These are phyloP conservation scores for Trissolcus japonicus DNA, from an alignment of 2,888 invertebrate genomes.

Conservation along the genomic window DNA sequence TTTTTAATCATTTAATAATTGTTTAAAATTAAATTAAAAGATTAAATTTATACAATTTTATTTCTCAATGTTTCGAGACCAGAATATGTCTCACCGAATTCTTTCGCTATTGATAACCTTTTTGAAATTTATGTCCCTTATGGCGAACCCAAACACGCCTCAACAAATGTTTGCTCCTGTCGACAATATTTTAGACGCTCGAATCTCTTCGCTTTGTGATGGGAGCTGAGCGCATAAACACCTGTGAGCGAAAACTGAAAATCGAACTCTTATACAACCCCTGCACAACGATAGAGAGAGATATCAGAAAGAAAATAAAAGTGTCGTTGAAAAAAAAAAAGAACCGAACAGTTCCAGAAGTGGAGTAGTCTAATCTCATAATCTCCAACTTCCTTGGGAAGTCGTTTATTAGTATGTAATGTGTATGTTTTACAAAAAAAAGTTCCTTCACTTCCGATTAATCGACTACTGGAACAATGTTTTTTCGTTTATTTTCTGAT, in stretches of 20 bases:
- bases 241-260: slow-evolving; percentile 64
- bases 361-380: slow-evolving; percentile 71
- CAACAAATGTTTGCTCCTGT: slow-evolving; percentile 10
- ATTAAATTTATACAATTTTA: no score
- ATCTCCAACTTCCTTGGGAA: slow-evolving; percentile 76
- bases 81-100: no score
- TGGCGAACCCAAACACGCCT: slow-evolving; percentile 15
- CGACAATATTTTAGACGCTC: slow-evolving; percentile 15
- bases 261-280: slow-evolving; percentile 16
- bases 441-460: slow-evolving; percentile 19
- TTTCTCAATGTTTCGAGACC: no score
- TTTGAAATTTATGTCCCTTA: slow-evolving; percentile 23
- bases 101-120: slow-evolving; percentile 1
- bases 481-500: neutral
- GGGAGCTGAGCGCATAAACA: slow-evolving; percentile 65
- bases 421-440: slow-evolving; percentile 60
- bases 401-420: slow-evolving; percentile 75
- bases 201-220: slow-evolving; percentile 13
- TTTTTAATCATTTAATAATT: no score
- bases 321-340: slow-evolving; percentile 35
- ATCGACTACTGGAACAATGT: slow-evolving; percentile 6
- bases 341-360: slow-evolving; percentile 54
- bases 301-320: slow-evolving; percentile 30
- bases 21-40: no score
- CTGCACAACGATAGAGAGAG: slow-evolving; percentile 21